Base-by-base conservation (phyloP, 2,888 invertebrate genomes). In the Willowsia nigromaculata region DNA sequence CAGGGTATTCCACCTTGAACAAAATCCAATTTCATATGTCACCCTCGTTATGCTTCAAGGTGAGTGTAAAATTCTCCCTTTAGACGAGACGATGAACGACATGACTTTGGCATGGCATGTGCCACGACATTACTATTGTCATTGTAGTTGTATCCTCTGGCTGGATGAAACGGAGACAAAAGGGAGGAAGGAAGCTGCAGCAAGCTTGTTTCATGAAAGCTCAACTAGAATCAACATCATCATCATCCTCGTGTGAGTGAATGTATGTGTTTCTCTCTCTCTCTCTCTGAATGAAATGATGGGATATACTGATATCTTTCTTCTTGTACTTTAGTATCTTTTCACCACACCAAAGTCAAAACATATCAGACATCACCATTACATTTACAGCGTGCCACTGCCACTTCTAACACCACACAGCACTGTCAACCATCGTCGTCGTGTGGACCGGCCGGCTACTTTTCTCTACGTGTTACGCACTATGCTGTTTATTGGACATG, bases 11-110 rank as follows among this genome's bases (percentile, higher is more conserved):
- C 74, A 88, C 82, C 88, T 88, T 82, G 88, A 88, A 88, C 56
- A 88, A 88, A 88, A 88, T 88, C 88, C 88, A 88, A 88, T 88
- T 88, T 83, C 82, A 83, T 82, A 88, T 83, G 88, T 88, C 88
- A 88, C 74, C 88, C 88, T 88, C 88, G 88, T 76, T 88, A 88
- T n/a, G 88, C 88, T 88, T 62, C 76, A 83, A 88, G 88, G 82
- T 88, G 76, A 74, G 78, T 76, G 18, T 47, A 83, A 88, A 88
- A 88, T 62, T 74, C 65, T 82, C 62, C 62, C 82, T 62, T 25
- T 59, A 78, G 82, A 88, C 65, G 88, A 88, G 74, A 40, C 76
- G 88, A 82, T 88, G 87, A 88, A 76, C 83, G 83, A 88, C 82
- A 82, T 59, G 88, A 83, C 88, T 88, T 87, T 15, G 5, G 81